Evolutionary conservation across 2,888 invertebrate species (phyloP).

Genomic region (Eristalis pertinax): DNA sequence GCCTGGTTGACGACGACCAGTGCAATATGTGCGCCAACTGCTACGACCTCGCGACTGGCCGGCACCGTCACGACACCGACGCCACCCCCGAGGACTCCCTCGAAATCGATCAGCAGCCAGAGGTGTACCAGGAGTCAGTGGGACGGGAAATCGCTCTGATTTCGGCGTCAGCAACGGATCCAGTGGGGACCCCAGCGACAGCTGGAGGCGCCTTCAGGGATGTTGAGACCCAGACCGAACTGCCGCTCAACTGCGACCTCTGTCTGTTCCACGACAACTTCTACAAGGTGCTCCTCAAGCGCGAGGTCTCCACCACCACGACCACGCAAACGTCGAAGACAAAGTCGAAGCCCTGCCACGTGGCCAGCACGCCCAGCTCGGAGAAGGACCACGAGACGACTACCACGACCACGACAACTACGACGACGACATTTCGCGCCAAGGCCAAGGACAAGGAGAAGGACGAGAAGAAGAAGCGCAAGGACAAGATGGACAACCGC

Average conservation of each 20-base stretch:
- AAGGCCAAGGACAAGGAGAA: conserved; percentile 77
- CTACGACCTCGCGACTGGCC: conserved; percentile 33
- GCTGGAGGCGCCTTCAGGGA: conserved; percentile 72
- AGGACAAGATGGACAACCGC: conserved; percentile 83
- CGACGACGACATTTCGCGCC: conserved; percentile 79
- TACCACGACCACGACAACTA: conserved; percentile 80
- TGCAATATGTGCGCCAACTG: conserved; percentile 71
- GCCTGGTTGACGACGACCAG: conserved; percentile 28
- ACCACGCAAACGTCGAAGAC: conserved; percentile 80
- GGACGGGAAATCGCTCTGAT: conserved; percentile 47
- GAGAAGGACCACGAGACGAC: conserved; percentile 78
- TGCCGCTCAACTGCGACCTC: conserved; percentile 79
- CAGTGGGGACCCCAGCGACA: not conserved
- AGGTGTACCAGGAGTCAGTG: not conserved
- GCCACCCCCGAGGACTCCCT: conserved; percentile 49
- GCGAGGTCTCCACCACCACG: conserved; percentile 80
- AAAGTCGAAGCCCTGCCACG: conserved; percentile 71
- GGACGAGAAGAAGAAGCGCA: conserved; percentile 70
- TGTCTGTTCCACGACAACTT: conserved; percentile 81
- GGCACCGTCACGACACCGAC: conserved; percentile 31
- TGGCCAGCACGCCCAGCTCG: conserved; percentile 73
- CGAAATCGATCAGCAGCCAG: conserved; percentile 31
- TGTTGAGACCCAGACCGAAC: conserved; percentile 80
- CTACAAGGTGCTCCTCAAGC: conserved; percentile 80
- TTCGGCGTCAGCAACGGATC: not conserved